Evolutionary conservation across 2,888 invertebrate species (phyloP), one percentile per base, ranked within the genome.

Genomic region (Amphipoea lucens): DNA sequence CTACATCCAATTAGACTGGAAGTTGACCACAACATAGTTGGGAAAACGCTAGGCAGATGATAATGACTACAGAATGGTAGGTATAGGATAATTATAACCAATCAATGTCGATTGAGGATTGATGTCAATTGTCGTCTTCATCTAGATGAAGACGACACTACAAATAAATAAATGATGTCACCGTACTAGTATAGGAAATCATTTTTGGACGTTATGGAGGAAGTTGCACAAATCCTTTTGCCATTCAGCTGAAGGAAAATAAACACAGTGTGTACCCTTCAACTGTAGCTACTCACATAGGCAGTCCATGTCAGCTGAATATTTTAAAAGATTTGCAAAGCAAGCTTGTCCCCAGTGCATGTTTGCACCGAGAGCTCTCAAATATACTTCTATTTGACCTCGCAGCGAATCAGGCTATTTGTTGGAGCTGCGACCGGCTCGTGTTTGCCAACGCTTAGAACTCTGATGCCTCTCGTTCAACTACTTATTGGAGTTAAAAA

Each of bases 281-380:
- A 66, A 74, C 77, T 69, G 54, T 57, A 45, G 36, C 62, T 71
- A 67, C 57, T 82, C 63, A 74, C 51, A 54, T 36, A 81, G 67
- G 76, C 76, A 81, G 71, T 72, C 51, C 20, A 40, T 67, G 42
- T 54, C 84, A 80, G 87, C 81, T 87, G 87, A 89, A 91, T 90
- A 89, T 87, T 89, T 91, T 82, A 89, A 87, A 87, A 86, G 83
- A 88, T 88, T 88, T 83, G 85, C 85, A 82, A 85, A 89, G 88
- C 83, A 89, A 90, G 81, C 83, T 79, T 83, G 88, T 87, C 79
- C 78, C 73, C 74, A 80, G 73, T 88, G 90, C 86, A 89, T 87
- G 89, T 88, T 86, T 82, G 82, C 86, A 82, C 40, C 78, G 69
- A 74, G 79, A 82, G 79, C 76, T 78, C 77, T 81, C 85, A 83